phyloP scores from a whole-genome alignment of 2,888 invertebrate genomes.

The Phorcus lineatus region DNA sequence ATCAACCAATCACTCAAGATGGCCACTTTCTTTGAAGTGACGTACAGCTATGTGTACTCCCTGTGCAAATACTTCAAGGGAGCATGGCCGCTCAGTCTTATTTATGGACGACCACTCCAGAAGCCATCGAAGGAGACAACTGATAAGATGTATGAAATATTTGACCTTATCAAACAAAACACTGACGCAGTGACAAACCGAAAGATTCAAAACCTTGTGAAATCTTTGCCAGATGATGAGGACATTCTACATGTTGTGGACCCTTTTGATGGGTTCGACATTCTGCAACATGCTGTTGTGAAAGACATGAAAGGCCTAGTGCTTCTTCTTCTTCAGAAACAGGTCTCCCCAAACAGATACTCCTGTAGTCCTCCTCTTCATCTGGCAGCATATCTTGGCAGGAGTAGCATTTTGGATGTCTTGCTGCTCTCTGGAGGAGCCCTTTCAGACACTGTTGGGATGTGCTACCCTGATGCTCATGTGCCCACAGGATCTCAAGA shows the following conservation, averaged over 20 bases:
- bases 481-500: conserved; percentile 64
- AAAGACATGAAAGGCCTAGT: conserved; percentile 84
- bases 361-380: conserved; percentile 86
- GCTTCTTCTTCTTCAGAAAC: conserved; percentile 54
- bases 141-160: conserved; percentile 39
- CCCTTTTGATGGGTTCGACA: conserved; percentile 82
- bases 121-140: conserved; percentile 47
- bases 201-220: conserved; percentile 42
- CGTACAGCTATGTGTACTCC: conserved; percentile 49
- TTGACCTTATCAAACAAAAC: conserved; percentile 45
- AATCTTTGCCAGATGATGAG: conserved; percentile 52
- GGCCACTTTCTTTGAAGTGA: conserved; percentile 1
- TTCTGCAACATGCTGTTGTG: conserved; percentile 85
- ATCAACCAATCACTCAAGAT: background rate
- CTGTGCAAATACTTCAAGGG: conserved; percentile 53
- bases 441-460: conserved; percentile 82
- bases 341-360: conserved; percentile 83
- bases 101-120: conserved; percentile 44
- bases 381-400: conserved; percentile 84
- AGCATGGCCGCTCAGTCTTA: conserved; percentile 53
- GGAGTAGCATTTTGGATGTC: conserved; percentile 83
- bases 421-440: conserved; percentile 83
- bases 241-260: conserved; percentile 75
- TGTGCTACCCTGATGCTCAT: conserved; percentile 86
- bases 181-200: conserved; percentile 12